Conservation (phyloP, 2,888 invertebrate genomes). For the Polymixis lichenea region DNA sequence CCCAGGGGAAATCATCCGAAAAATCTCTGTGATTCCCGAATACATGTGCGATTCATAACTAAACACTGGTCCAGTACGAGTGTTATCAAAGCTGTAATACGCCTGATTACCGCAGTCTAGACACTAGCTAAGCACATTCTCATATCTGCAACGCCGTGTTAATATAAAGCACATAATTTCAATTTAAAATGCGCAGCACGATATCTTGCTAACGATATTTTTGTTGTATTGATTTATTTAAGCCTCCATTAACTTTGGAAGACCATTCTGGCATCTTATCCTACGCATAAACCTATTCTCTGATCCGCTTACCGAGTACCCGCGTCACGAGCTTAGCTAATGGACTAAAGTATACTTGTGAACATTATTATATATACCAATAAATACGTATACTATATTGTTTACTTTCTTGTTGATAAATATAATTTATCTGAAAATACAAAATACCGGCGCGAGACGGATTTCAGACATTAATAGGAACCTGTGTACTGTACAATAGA, state of each 20-base stretch:
- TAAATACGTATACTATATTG: constrained; percentile 49
- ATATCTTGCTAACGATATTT: constrained; percentile 36
- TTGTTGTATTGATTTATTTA: constrained; percentile 62
- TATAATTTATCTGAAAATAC: constrained; percentile 17
- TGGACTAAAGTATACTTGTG: constrained; percentile 75
- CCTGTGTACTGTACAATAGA: constrained; percentile 15
- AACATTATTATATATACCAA: constrained; percentile 58
- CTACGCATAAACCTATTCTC: constrained; percentile 78
- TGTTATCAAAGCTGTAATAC: constrained; percentile 39
- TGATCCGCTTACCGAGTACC: constrained; percentile 79
- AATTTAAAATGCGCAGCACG: constrained; percentile 45
- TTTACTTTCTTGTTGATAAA: constrained; percentile 38
- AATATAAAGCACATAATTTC: constrained; percentile 25
- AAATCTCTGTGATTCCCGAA: constrained; percentile 71
- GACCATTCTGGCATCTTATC: constrained; percentile 78
- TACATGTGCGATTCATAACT: constrained; percentile 44
- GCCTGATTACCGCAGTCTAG: constrained; percentile 58
- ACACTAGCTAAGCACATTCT: constrained; percentile 61
- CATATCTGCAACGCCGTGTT: constrained; percentile 29
- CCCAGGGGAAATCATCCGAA: constrained; percentile 80
- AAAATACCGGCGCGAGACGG: constrained; percentile 6
- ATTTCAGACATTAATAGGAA: constrained; percentile 9
- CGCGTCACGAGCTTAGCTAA: constrained; percentile 79
- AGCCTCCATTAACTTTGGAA: constrained; percentile 74
- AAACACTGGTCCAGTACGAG: constrained; percentile 21